These are phyloP conservation scores for Sarcophaga variegata DNA, from an alignment of 2,888 invertebrate species.

Conservation along the genomic window DNA sequence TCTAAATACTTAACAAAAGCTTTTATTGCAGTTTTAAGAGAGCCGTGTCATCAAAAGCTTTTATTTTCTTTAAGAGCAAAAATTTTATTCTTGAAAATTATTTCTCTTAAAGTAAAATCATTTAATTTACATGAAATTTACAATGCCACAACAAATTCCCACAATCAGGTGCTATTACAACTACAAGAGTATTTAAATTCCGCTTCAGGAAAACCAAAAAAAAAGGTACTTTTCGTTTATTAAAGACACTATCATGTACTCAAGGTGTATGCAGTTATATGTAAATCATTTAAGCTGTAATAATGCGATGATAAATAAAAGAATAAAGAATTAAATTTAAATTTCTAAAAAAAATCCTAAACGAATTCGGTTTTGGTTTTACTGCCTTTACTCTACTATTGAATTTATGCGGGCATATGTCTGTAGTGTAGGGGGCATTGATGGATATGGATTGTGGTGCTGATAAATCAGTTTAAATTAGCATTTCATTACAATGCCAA, in stretches of 20 bases:
- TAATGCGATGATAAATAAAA: slow-evolving; percentile 32
- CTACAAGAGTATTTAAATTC: not conserved
- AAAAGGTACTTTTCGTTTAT: slow-evolving; percentile 15
- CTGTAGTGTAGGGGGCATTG: not conserved
- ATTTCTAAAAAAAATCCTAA: slow-evolving; percentile 28
- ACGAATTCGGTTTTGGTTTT: too few species aligned
- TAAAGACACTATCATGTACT: not conserved
- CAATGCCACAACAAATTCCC: slow-evolving; percentile 2
- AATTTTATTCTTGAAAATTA: not conserved
- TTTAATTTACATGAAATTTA: not conserved
- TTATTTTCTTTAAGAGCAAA: not conserved
- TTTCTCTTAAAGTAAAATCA: not conserved
- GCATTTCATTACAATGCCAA: slow-evolving; percentile 30
- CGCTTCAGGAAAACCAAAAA: not conserved
- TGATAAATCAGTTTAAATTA: slow-evolving; percentile 2
- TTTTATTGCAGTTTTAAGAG: too few species aligned
- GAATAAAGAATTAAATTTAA: slow-evolving; percentile 17
- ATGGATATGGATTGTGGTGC: not conserved
- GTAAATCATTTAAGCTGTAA: slow-evolving; percentile 53
- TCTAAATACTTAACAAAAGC: too few species aligned
- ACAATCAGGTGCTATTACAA: slow-evolving; percentile 18
- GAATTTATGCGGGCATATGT: not conserved
- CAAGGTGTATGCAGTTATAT: not conserved
- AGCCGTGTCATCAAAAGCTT: not conserved
- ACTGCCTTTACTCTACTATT: not conserved